These are phyloP conservation scores for Frankliniella fusca DNA, from an alignment of 2,888 invertebrate genomes.

Conservation along the genomic window DNA sequence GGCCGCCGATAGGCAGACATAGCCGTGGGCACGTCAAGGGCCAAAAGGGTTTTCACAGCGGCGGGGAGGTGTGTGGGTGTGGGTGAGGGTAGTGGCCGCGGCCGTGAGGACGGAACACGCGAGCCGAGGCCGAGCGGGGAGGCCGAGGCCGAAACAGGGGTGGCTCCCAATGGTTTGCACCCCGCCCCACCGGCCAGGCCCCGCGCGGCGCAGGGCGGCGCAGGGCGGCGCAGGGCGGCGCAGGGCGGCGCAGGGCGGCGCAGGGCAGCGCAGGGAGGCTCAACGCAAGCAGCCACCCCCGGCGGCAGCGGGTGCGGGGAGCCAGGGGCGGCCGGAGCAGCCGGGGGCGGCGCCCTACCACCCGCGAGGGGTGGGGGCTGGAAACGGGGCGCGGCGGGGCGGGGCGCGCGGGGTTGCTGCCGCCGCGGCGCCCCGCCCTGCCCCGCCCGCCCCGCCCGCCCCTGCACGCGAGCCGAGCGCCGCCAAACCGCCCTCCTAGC, in stretches of 20 bases:
- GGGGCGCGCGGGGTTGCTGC: neutral
- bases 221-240: neutral
- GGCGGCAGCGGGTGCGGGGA: neutral
- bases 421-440: neutral
- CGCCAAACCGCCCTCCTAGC: neutral
- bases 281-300: neutral
- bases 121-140: too few species aligned
- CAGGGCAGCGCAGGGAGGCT: neutral
- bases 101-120: conserved; percentile 37
- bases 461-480: too few species aligned
- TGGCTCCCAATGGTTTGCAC: conserved; percentile 31
- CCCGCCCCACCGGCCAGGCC: conserved; percentile 40
- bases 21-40: too few species aligned
- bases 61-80: conserved; percentile 33
- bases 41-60: too few species aligned
- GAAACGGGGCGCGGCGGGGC: neutral
- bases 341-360: neutral
- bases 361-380: conserved; percentile 5
- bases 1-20: too few species aligned
- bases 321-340: neutral
- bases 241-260: neutral
- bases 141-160: too few species aligned
- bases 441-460: too few species aligned
- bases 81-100: conserved; percentile 37
- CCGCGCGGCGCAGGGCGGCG: conserved; percentile 35